These are phyloP conservation scores for Aleadryas rufinucha DNA, from an alignment of 2,113 vertebrate species.

Conservation along the genomic window DNA sequence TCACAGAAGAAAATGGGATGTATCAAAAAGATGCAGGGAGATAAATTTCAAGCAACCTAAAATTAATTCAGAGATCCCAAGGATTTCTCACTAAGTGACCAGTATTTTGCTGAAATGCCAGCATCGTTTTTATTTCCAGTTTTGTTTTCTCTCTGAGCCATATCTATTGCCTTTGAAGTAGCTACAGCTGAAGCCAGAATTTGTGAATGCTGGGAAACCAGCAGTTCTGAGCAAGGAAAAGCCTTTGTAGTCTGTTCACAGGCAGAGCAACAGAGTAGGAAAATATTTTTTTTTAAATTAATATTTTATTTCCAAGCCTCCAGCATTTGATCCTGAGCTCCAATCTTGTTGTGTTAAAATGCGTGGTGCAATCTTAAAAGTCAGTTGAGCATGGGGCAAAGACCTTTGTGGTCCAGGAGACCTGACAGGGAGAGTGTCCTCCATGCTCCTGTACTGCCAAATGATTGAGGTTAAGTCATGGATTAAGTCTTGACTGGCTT, in stretches of 20 bases:
- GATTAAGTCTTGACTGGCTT: neutral
- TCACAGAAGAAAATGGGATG: neutral
- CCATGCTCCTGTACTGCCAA: neutral
- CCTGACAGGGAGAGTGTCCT: neutral
- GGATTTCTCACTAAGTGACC: neutral
- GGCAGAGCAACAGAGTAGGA: neutral
- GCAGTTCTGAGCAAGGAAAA: slow-evolving; percentile 16
- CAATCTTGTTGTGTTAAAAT: neutral
- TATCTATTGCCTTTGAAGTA: slow-evolving; percentile 62
- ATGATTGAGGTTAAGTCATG: neutral
- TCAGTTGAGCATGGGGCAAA: neutral
- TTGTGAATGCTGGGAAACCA: slow-evolving; percentile 42
- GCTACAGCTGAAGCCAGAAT: slow-evolving; percentile 2
- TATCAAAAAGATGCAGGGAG: neutral
- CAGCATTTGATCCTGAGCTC: neutral
- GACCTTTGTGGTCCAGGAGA: neutral
- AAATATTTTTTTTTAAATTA: neutral
- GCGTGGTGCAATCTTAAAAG: neutral
- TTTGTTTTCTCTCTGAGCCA: slow-evolving; percentile 16
- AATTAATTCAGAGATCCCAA: neutral
- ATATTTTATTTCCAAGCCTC: slow-evolving; percentile 47
- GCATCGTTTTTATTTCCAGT: neutral
- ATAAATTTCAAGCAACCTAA: slow-evolving; percentile 1
- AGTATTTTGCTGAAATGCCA: slow-evolving; percentile 3
- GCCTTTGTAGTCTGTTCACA: slow-evolving; percentile 44